Evolutionary conservation across 1,140 invertebrate species (phyloP), one percentile per base, ranked within the genome.

Genomic region (Macrostomum lignano): DNA sequence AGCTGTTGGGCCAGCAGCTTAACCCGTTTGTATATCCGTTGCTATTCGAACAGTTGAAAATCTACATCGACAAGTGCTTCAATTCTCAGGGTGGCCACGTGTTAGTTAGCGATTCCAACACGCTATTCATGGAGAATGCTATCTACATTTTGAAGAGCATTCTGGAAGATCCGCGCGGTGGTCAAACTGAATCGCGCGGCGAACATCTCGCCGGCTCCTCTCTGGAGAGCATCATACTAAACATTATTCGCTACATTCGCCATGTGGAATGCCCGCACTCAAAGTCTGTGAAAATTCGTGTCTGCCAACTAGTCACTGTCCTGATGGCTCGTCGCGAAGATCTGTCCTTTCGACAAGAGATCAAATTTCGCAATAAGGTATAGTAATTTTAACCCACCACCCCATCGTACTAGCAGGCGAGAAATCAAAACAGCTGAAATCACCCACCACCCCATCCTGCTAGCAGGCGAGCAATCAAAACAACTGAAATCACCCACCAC

Each of bases 141-240:
- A 91, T 94, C 44, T 88, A 88, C 47, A 93, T 96, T 38, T 84
- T 94, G 75, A 91, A 84, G 56, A 88, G 78, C 44, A 81, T 96
- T 22, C 51, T 93, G 42, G 79, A 91, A 49, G 74, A 68, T n/a
- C n/a, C n/a, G n/a, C n/a, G n/a, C n/a, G 75, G 36, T 17, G 21
- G 21, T 19, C 20, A 34, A 33, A 33, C 23, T 34, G 33, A 52
- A 56, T 31, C 46, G 50, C 33, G 49, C 49, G 2, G 49, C 44
- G 52, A 55, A 43, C 49, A 50, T 39, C 47, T 55, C 17, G 81
- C 81, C 4, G 74, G 79, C 11, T 86, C 79, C 0, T 84, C 76
- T 44, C 91, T 93, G 39, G 84, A 93, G 57, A 73, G 73, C 14
- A 75, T 93, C 62, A 93, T 88, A 71, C 51, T 93, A 22, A 75